Conservation (phyloP, 2,113 vertebrate genomes). For the Caranx ignobilis region DNA sequence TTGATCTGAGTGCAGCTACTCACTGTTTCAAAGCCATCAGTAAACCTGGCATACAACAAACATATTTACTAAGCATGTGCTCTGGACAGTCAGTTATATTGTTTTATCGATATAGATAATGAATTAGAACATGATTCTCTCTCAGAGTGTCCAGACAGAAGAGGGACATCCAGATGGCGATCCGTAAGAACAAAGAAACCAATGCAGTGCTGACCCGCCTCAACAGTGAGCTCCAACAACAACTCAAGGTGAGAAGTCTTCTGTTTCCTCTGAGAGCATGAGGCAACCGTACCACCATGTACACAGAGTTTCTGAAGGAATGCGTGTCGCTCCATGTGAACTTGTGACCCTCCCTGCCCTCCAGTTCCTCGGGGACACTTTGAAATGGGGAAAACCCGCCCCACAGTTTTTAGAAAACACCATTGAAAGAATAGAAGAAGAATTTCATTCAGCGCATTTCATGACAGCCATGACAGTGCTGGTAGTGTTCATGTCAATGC, state of each 20-base stretch:
- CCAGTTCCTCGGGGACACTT: slow-evolving; percentile 23
- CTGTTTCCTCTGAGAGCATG: too few relatives aligned
- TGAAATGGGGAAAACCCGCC: slow-evolving; percentile 24
- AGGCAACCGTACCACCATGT: background rate
- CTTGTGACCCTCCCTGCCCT: slow-evolving; percentile 30
- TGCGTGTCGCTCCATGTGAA: slow-evolving; percentile 30
- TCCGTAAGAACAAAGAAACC: slow-evolving; percentile 96
- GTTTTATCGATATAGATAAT: background rate
- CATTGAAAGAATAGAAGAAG: background rate
- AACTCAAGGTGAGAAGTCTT: slow-evolving; percentile 90
- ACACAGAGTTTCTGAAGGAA: background rate
- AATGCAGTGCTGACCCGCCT: slow-evolving; percentile 94
- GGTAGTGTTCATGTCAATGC: slow-evolving; percentile 6
- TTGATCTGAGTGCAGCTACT: background rate
- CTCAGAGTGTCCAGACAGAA: slow-evolving; percentile 92
- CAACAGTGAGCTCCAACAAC: slow-evolving; percentile 97
- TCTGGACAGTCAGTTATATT: background rate
- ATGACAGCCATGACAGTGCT: background rate
- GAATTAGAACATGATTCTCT: slow-evolving; percentile 23
- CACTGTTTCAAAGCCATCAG: background rate
- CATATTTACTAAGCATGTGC: background rate
- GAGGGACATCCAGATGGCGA: slow-evolving; percentile 93
- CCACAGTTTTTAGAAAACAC: slow-evolving; percentile 9
- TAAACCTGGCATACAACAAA: background rate
- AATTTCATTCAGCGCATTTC: background rate